phyloP scores from a whole-genome alignment of 2,888 invertebrate species.

The Megalurothrips usitatus region DNA sequence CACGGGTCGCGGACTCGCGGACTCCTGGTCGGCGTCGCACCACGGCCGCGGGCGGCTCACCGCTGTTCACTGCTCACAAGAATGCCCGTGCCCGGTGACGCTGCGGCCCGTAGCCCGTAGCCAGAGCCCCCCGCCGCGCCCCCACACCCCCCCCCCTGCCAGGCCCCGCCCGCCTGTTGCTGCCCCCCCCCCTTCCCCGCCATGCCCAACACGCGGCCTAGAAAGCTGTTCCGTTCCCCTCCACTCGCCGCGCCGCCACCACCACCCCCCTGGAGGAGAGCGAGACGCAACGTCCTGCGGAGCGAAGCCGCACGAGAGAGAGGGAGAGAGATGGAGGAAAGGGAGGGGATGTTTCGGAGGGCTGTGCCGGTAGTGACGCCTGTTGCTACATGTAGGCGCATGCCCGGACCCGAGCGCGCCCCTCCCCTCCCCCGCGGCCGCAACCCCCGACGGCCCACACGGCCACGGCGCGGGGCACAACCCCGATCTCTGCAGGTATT shows the following conservation, averaged over 20 bases:
- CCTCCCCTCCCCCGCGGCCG: background rate
- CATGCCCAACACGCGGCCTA: background rate
- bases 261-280: background rate
- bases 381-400: conserved; percentile 10
- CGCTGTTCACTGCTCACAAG: background rate
- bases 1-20: background rate
- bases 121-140: background rate
- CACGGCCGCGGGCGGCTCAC: background rate
- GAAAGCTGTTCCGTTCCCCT: background rate
- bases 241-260: background rate
- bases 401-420: background rate
- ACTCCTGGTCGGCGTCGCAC: background rate
- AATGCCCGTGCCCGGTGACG: background rate
- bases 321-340: background rate
- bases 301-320: background rate
- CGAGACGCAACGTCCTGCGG: background rate
- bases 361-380: background rate
- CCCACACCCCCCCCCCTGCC: background rate
- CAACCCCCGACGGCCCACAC: background rate
- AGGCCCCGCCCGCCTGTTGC: conserved; percentile 2
- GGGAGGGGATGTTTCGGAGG: background rate
- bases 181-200: background rate
- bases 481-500: too few species aligned
- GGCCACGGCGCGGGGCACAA: too few species aligned
- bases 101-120: background rate